Evolutionary conservation across 2,888 invertebrate genomes (phyloP).

Genomic region (Malthinus seriepunctatus): DNA sequence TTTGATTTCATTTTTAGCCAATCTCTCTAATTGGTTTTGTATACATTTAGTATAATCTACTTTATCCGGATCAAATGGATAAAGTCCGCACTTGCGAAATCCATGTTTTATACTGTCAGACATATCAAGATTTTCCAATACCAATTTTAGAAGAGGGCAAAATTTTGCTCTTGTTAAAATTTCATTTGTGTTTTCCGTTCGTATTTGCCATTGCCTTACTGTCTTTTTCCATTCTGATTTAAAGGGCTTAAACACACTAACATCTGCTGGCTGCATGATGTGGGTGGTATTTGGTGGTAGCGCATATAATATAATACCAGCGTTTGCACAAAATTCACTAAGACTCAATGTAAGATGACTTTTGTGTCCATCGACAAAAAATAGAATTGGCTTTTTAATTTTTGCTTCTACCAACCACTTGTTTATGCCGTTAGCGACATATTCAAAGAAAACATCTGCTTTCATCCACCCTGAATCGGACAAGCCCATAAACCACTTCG

Average conservation of each 20-base stretch:
- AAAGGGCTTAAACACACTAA: neutral
- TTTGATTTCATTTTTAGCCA: too few relatives aligned
- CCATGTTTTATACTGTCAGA: too few relatives aligned
- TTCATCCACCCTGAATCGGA: conserved; percentile 30
- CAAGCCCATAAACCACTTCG: conserved; percentile 14
- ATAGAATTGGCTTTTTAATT: conserved; percentile 25
- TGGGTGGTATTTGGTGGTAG: conserved; percentile 19
- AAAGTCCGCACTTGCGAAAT: too few relatives aligned
- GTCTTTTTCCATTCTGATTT: conserved; percentile 31
- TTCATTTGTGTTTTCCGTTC: too few relatives aligned
- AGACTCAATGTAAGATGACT: conserved; percentile 32
- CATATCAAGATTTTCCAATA: too few relatives aligned
- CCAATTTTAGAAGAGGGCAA: too few relatives aligned
- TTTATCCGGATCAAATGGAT: too few relatives aligned
- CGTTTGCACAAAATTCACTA: conserved; percentile 1
- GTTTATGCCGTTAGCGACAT: conserved; percentile 16
- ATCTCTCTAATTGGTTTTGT: too few relatives aligned
- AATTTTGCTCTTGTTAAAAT: too few relatives aligned
- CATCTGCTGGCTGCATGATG: conserved; percentile 11
- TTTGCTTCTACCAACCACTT: neutral
- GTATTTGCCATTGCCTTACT: conserved; percentile 21
- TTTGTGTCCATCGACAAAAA: conserved; percentile 37
- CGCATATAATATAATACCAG: conserved; percentile 10
- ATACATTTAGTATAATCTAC: too few relatives aligned
- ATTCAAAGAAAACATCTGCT: conserved; percentile 28